Percentiles rank a stretch among this genome's conserved stretches.
Evolutionary conservation across 1,140 invertebrate genomes (phyloP).

Genomic region (Drosophila gunungcola): DNA sequence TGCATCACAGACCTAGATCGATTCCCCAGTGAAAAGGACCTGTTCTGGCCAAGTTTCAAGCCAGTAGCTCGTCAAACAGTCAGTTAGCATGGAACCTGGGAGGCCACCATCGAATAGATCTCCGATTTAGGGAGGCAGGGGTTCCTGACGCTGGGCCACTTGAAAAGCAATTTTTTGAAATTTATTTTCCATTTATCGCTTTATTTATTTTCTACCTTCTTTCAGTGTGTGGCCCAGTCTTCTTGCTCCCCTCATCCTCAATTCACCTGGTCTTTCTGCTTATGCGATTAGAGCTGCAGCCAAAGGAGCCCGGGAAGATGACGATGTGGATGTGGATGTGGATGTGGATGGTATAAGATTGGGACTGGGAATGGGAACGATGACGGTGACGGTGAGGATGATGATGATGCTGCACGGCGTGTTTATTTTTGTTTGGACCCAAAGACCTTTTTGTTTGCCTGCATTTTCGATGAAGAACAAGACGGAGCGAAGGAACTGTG

Average conservation of each 20-base stretch:
- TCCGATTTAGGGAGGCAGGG: conserved; percentile 9
- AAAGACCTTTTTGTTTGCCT: conserved; percentile 60
- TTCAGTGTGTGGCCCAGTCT: conserved; percentile 61
- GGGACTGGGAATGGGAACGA: conserved; percentile 21
- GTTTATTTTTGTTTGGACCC: conserved; percentile 75
- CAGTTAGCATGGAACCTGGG: conserved; percentile 1
- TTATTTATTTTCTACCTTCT: conserved; percentile 75
- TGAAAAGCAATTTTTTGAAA: conserved; percentile 79
- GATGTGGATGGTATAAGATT: conserved; percentile 16
- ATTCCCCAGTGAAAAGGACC: conserved; percentile 5
- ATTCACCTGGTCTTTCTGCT: conserved; percentile 61
- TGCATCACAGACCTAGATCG: neutral
- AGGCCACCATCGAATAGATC: conserved; percentile 21
- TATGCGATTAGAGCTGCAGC: conserved; percentile 69
- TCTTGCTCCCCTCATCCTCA: conserved; percentile 4
- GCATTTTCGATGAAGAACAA: conserved; percentile 30
- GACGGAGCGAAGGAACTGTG: conserved; percentile 25
- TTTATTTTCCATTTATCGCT: conserved; percentile 81
- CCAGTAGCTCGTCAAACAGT: conserved; percentile 19
- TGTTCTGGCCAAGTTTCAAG: conserved; percentile 14
- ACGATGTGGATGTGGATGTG: conserved; percentile 25
- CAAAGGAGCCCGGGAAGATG: conserved; percentile 57
- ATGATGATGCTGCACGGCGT: conserved; percentile 39
- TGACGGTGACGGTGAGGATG: conserved; percentile 28
- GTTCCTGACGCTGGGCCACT: conserved; percentile 49